Evolutionary conservation across 2,797 vertebrate genomes (phyloP).

Genomic region (Monodelphis domestica): DNA sequence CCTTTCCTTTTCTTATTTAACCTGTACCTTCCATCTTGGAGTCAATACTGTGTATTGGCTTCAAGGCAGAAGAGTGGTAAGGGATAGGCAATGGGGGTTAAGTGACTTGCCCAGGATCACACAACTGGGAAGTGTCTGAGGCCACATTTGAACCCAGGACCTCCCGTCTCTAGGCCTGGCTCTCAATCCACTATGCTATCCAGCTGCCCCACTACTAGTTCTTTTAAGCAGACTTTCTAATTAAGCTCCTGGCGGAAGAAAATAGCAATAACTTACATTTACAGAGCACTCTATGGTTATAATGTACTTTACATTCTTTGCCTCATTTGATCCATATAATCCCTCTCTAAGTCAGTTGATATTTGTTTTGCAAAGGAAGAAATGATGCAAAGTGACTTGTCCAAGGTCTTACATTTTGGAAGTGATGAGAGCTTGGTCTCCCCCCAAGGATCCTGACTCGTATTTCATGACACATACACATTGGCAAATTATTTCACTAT

Average conservation of each 20-base stretch:
- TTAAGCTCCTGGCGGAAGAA: conserved; percentile 43
- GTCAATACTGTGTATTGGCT: too few relatives aligned
- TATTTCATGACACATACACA: conserved; percentile 17
- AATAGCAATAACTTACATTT: background rate
- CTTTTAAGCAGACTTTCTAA: conserved; percentile 64
- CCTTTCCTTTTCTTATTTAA: too few relatives aligned
- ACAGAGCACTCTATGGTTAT: background rate
- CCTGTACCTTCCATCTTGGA: too few relatives aligned
- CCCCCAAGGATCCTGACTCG: background rate
- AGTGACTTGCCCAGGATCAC: too few relatives aligned
- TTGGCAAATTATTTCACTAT: conserved; percentile 39
- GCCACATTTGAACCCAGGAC: too few relatives aligned
- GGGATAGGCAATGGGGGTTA: too few relatives aligned
- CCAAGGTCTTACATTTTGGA: background rate
- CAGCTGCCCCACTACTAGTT: too few relatives aligned
- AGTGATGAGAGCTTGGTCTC: background rate
- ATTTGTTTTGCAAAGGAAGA: background rate
- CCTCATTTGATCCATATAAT: background rate
- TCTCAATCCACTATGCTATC: too few relatives aligned
- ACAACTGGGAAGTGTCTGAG: too few relatives aligned
- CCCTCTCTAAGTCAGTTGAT: background rate
- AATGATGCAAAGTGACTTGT: background rate
- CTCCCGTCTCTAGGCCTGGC: too few relatives aligned
- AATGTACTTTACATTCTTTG: background rate
- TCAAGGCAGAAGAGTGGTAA: too few relatives aligned